Conservation (phyloP, 2,888 invertebrate genomes). For the Noctua pronuba region DNA sequence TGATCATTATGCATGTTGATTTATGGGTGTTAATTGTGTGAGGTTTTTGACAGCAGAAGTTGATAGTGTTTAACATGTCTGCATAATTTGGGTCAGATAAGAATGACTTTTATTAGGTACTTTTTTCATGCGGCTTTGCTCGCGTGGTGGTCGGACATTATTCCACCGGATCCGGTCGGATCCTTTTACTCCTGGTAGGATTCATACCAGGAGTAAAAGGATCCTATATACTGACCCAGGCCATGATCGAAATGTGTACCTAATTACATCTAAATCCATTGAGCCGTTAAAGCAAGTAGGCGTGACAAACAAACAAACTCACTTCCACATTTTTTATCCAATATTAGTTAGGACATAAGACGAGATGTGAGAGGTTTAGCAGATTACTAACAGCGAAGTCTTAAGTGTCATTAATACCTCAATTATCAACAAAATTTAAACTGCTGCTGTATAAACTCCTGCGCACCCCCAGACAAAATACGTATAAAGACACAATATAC, state of each 20-base stretch:
- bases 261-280: not conserved
- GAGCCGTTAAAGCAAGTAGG: not conserved
- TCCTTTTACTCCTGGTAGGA: too few relatives aligned
- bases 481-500: constrained; percentile 6
- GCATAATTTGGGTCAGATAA: constrained; percentile 34
- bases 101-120: not conserved
- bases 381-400: not conserved
- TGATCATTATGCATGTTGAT: constrained; percentile 12
- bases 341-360: not conserved
- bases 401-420: not conserved
- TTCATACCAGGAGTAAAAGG: not conserved
- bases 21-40: constrained; percentile 33
- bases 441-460: not conserved
- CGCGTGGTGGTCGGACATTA: not conserved
- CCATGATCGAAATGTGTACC: not conserved
- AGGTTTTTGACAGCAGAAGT: constrained; percentile 22
- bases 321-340: not conserved
- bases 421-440: not conserved
- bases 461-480: constrained; percentile 16
- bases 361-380: not conserved
- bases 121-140: not conserved
- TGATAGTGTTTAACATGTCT: constrained; percentile 32
- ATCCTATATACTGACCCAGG: not conserved
- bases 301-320: not conserved
- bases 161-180: too few relatives aligned